phyloP scores from a whole-genome alignment of 2,113 vertebrate genomes.

The Lepidothrix coronata region DNA sequence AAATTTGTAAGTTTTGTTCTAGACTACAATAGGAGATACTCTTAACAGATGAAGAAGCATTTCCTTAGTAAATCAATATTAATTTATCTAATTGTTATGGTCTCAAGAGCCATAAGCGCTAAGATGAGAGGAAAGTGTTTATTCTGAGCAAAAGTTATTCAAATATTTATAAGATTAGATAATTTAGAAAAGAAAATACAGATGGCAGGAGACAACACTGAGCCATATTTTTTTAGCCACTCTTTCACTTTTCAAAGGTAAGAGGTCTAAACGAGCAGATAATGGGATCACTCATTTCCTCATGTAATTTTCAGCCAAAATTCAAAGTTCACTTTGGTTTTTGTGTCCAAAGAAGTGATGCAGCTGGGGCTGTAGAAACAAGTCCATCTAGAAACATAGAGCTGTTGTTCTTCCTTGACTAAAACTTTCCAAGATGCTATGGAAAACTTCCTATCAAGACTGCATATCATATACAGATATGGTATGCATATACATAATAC shows the following conservation, averaged over 20 bases:
- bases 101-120: constrained; percentile 70
- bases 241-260: constrained; percentile 41
- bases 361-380: background rate
- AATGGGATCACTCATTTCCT: background rate
- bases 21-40: constrained; percentile 61
- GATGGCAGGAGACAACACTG: constrained; percentile 56
- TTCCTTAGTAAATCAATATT: constrained; percentile 79
- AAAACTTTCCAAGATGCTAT: background rate
- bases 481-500: background rate
- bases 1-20: constrained; percentile 67
- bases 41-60: constrained; percentile 72
- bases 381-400: background rate
- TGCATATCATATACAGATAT: background rate
- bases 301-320: background rate
- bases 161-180: constrained; percentile 79
- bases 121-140: constrained; percentile 73
- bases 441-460: background rate
- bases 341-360: background rate
- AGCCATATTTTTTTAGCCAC: background rate
- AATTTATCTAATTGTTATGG: constrained; percentile 74
- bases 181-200: constrained; percentile 76
- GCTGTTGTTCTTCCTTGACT: background rate
- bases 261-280: background rate
- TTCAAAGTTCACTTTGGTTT: background rate
- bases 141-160: constrained; percentile 74